A percentile compares a stretch with the other conserved stretches of the same genome.
phyloP scores from a whole-genome alignment of 2,888 invertebrate genomes.

The Clunio marinus region DNA sequence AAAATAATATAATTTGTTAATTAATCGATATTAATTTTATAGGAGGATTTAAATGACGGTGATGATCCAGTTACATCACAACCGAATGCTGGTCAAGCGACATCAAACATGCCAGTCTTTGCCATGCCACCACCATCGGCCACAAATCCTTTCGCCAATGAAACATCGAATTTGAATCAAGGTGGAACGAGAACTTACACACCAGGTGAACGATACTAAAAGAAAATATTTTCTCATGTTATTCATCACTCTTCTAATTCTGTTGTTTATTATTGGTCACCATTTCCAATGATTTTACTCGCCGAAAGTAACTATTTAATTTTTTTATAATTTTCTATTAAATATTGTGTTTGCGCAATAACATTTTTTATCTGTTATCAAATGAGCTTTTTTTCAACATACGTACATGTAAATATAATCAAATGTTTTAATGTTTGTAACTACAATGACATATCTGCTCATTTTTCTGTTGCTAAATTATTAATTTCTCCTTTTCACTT shows the following conservation, averaged over 20 bases:
- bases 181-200: slow-evolving; percentile 52
- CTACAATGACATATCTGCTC: background rate
- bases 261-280: background rate
- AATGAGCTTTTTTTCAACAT: background rate
- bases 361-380: background rate
- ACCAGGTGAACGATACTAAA: slow-evolving; percentile 46
- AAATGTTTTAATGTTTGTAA: background rate
- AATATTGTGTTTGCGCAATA: background rate
- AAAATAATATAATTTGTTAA: slow-evolving; percentile 32
- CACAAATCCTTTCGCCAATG: slow-evolving; percentile 51
- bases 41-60: slow-evolving; percentile 43
- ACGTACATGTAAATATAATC: too few relatives aligned
- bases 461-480: background rate
- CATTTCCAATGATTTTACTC: background rate
- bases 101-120: slow-evolving; percentile 47
- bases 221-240: background rate
- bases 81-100: slow-evolving; percentile 46
- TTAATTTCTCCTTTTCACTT: background rate
- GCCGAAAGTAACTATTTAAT: background rate
- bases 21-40: slow-evolving; percentile 29
- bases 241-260: background rate
- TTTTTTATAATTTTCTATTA: too few relatives aligned
- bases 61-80: slow-evolving; percentile 47
- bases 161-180: slow-evolving; percentile 51
- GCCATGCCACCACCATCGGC: slow-evolving; percentile 50